Percentiles rank a stretch among this genome's conserved stretches.
Evolutionary conservation across 2,797 vertebrate species (phyloP).

Genomic region (Spinus pinus): DNA sequence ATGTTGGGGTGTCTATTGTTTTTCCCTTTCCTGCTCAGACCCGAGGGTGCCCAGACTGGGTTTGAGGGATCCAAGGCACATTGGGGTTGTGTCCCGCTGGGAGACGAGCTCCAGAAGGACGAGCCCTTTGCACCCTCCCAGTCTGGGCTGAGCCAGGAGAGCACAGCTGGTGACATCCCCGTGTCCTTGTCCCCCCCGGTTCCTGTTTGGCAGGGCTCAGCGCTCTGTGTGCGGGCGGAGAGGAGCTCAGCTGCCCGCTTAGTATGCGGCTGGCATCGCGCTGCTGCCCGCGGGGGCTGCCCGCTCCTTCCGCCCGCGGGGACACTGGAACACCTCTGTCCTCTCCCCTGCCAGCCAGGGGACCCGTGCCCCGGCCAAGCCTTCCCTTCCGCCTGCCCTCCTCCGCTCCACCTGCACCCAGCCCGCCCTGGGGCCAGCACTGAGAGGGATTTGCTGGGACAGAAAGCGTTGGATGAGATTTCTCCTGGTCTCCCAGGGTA

Average conservation of each 20-base stretch:
- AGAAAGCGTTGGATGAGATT: neutral
- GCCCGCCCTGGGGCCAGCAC: neutral
- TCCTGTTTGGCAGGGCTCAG: slow-evolving; percentile 45
- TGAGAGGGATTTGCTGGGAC: neutral
- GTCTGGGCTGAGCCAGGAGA: neutral
- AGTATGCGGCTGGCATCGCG: neutral
- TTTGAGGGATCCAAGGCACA: neutral
- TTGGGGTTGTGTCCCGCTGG: neutral
- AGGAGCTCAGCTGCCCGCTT: slow-evolving; percentile 14
- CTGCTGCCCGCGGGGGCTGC: neutral
- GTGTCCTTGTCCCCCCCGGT: neutral
- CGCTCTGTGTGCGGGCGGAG: neutral
- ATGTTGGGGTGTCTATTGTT: neutral
- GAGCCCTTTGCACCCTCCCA: neutral
- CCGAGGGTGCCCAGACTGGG: neutral
- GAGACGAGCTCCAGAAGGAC: neutral
- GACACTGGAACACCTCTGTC: neutral
- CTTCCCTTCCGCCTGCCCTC: neutral
- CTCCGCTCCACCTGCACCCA: neutral
- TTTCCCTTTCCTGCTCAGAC: neutral
- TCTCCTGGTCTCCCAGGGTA: neutral
- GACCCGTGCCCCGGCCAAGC: neutral
- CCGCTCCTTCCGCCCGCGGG: neutral
- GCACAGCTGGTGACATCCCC: neutral
- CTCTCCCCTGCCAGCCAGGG: neutral